Evolutionary conservation across 30 jellyfish, hydroid and myxozoan genomes (phyloP), one percentile per base, ranked within the genome.

Genomic region (Sanderia malayensis): DNA sequence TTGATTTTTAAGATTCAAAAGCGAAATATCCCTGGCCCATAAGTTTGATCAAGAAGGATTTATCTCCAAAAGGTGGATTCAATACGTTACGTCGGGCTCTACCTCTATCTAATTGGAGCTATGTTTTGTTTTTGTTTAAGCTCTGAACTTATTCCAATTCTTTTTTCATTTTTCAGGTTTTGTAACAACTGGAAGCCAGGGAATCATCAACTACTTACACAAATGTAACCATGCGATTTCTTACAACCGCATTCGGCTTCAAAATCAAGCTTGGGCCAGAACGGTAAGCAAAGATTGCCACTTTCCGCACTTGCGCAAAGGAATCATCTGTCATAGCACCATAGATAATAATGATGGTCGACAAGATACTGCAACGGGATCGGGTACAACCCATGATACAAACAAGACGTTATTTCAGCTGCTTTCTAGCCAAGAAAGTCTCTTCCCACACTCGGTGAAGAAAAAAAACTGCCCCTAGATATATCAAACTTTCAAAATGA

Each of bases 311-410:
- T 49, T 49, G 64, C 64, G 64, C 41, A 70, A 70, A 49, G 82
- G 82, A 1, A 62, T 47, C 26, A 71, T 46, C 28, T 9, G 46
- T 8, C 71, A 70, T 31, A 70, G 82, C 71, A 70, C 71, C 28
- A 70, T 47, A 45, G 82, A 70, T 44, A 70, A 47, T 29, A 70
- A 23, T 70, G 82, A 47, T 30, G 82, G 59, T 21, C 22, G 46
- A 52, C 82, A 70, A 31, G 82, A 70, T 4, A 59, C 71, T 19
- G 21, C 46, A 20, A 70, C 82, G 2, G 82, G 82, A 34, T 26
- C 82, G 2, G 70, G 82, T 27, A 70, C 82, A 47, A 70, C 82
- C 49, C 66, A 74, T 19, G 27, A 37, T 37, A 73, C 85, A 20
- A n/a, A n/a, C n/a, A n/a, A n/a, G n/a, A n/a, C n/a, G 52, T 45